Conservation (phyloP, 2,888 invertebrate genomes). For the Nephrotoma flavescens region DNA sequence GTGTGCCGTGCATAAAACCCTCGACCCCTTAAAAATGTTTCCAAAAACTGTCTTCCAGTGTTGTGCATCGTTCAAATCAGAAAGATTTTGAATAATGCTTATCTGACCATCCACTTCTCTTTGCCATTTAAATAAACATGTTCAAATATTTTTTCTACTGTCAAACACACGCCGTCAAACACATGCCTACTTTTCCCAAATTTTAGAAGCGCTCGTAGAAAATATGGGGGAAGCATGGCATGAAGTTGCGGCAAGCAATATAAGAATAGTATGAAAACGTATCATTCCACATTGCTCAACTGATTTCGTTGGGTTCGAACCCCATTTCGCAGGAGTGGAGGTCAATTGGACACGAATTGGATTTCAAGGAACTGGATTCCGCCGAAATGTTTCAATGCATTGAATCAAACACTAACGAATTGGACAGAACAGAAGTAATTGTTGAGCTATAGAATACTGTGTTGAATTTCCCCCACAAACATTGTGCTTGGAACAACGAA, state of each 20-base stretch:
- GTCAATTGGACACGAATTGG: background rate
- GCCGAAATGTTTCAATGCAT: background rate
- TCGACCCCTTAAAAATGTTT: background rate
- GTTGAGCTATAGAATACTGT: background rate
- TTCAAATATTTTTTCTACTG: too few species aligned
- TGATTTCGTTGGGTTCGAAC: background rate
- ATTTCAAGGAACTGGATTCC: background rate
- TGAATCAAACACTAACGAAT: background rate
- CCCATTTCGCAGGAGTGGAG: background rate
- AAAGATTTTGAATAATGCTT: too few species aligned
- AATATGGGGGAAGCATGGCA: background rate
- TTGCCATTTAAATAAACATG: too few species aligned
- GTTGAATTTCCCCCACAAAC: background rate
- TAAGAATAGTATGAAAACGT: background rate
- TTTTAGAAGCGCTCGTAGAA: background rate
- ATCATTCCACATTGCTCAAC: background rate
- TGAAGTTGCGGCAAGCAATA: background rate
- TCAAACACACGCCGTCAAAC: too few species aligned
- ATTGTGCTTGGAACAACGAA: background rate
- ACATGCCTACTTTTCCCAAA: background rate
- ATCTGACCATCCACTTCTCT: too few species aligned
- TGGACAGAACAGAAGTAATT: background rate
- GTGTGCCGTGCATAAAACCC: background rate
- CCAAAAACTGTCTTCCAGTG: background rate
- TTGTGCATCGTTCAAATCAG: background rate